These are phyloP conservation scores for Chroicocephalus ridibundus DNA, from an alignment of 2,113 vertebrate species.

Conservation along the genomic window DNA sequence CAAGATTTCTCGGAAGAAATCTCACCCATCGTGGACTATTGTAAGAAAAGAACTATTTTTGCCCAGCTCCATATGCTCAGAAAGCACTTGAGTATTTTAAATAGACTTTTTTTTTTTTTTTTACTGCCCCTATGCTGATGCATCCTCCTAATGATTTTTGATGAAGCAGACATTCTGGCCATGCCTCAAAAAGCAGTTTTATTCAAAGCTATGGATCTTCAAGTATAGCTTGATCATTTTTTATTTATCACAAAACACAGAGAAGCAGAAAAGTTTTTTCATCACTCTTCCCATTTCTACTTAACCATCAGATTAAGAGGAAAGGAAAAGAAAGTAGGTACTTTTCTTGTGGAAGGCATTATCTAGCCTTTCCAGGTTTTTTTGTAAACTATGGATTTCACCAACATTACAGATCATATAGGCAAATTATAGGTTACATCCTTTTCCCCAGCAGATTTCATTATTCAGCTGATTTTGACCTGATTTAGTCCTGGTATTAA, in stretches of 20 bases:
- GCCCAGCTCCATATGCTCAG: conserved; percentile 50
- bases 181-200: conserved; percentile 6
- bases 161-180: conserved; percentile 1
- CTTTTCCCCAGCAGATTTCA: not conserved
- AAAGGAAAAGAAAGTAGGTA: not conserved
- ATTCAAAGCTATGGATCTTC: not conserved
- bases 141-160: conserved; percentile 5
- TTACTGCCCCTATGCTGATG: not conserved
- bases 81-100: conserved; percentile 39
- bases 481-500: not conserved
- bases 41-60: conserved; percentile 62
- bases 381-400: not conserved
- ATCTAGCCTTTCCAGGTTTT: not conserved
- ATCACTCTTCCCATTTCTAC: not conserved
- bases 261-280: not conserved
- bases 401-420: not conserved
- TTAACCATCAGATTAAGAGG: not conserved
- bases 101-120: not conserved
- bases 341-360: not conserved
- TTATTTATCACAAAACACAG: not conserved
- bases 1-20: conserved; percentile 31
- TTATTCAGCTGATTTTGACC: not conserved
- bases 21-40: conserved; percentile 40
- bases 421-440: not conserved
- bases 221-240: not conserved